Conservation (phyloP, 2,113 vertebrate species). For the Monarcha castaneiventris region DNA sequence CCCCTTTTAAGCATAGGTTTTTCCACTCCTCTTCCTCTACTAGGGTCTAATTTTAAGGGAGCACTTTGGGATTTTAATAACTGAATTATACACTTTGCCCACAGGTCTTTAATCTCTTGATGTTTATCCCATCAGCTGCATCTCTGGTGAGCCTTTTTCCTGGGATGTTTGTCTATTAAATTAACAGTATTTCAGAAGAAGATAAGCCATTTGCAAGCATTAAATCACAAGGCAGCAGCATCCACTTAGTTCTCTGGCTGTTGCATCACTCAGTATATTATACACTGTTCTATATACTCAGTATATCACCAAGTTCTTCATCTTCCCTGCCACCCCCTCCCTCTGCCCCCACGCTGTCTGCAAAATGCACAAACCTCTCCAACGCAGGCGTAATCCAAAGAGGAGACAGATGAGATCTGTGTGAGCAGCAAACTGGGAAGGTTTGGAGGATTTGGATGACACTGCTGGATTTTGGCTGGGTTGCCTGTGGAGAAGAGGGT, state of each 20-base stretch:
- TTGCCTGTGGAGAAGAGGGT: background rate
- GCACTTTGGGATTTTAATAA: slow-evolving; percentile 67
- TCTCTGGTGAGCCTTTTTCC: slow-evolving; percentile 70
- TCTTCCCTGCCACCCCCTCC: slow-evolving; percentile 32
- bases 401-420: background rate
- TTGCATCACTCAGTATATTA: slow-evolving; percentile 59
- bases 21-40: slow-evolving; percentile 36
- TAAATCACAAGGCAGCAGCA: slow-evolving; percentile 71
- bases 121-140: slow-evolving; percentile 69
- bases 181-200: slow-evolving; percentile 73
- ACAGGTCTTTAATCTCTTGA: slow-evolving; percentile 71
- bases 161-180: slow-evolving; percentile 78
- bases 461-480: slow-evolving; percentile 25
- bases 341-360: slow-evolving; percentile 49
- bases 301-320: slow-evolving; percentile 4
- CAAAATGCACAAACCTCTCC: slow-evolving; percentile 21
- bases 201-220: slow-evolving; percentile 65
- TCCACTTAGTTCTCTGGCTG: slow-evolving; percentile 47
- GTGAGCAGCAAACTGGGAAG: background rate
- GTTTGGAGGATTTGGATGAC: background rate
- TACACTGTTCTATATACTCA: slow-evolving; percentile 15
- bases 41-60: slow-evolving; percentile 55
- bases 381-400: background rate
- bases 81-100: slow-evolving; percentile 61
- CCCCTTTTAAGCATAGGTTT: slow-evolving; percentile 58